Evolutionary conservation across 2,888 invertebrate genomes (phyloP), one percentile per base, ranked within the genome.

Genomic region (Cerastoderma edule): DNA sequence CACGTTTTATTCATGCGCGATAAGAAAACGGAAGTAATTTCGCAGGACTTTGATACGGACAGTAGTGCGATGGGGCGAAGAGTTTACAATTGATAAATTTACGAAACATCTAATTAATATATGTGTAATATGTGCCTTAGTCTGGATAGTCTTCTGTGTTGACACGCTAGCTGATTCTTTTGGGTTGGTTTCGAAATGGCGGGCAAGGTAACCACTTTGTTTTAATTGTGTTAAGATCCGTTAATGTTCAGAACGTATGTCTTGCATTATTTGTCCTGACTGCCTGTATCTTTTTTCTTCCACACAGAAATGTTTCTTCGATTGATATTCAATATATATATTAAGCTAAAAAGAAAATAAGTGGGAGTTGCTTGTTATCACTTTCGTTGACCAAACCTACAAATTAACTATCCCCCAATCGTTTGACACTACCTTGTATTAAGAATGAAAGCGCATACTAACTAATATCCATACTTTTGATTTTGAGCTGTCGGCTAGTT

Each of bases 11-110:
- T 50, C 22, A 22, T 22, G 19, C 19, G 50, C 50, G 22, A 22
- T 22, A n/a, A 19, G 50, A 50, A 50, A 50, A 10, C 50, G 50
- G 50, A 50, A 50, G 50, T 22, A 50, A 24, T 50, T 50, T 50
- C 22, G 24, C 22, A n/a, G n/a, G 13, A 2, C 10, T 50, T 50
- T 50, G n/a, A 22, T n/a, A 50, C 50, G 24, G 10, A 50, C n/a
- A 50, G 19, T 50, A 50, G 50, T 50, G 24, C 24, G 50, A 2
- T 39, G 2, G 24, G 19, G 22, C 24, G 50, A n/a, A n/a, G n/a
- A n/a, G n/a, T n/a, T n/a, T n/a, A n/a, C n/a, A n/a, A n/a, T n/a
- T n/a, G n/a, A n/a, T 50, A 50, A 22, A 50, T 10, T 24, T 10
- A 50, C 5, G 24, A 1, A n/a, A 22, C n/a, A 22, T 10, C 22